These are phyloP conservation scores for Sceloporus undulatus DNA, from an alignment of 2,113 vertebrate genomes.

Conservation along the genomic window DNA sequence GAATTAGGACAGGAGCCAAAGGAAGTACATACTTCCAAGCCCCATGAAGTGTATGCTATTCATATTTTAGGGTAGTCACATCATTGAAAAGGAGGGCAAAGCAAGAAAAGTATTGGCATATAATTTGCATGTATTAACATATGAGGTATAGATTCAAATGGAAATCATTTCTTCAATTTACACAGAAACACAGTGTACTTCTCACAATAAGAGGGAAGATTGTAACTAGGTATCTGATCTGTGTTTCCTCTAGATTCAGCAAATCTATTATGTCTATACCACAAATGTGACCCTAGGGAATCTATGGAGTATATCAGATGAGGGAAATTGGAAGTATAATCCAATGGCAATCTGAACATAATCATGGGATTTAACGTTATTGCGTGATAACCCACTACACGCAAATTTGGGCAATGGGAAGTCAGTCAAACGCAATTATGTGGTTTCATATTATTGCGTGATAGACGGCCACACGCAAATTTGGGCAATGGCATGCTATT, in stretches of 20 bases:
- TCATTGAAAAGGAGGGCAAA: background rate
- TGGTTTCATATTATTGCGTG: no score
- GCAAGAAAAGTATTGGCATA: no score
- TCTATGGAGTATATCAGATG: background rate
- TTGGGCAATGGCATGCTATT: no score
- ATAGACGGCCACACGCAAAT: no score
- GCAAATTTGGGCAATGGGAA: no score
- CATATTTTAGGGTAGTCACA: background rate
- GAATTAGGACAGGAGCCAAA: background rate
- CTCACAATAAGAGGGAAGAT: background rate
- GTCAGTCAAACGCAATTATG: no score
- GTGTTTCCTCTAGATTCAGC: background rate
- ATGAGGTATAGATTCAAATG: background rate
- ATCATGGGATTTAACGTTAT: no score
- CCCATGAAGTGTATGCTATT: background rate
- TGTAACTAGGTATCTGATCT: background rate
- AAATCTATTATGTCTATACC: no score
- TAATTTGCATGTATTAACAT: background rate
- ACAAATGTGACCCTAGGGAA: background rate
- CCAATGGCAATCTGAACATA: no score
- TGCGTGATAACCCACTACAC: no score
- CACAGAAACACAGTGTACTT: background rate
- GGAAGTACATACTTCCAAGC: no score
- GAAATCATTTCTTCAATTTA: background rate
- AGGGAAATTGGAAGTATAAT: no score